Evolutionary conservation across 1,140 invertebrate genomes (phyloP), one percentile per base, ranked within the genome.

Genomic region (Drosophila sp.): DNA sequence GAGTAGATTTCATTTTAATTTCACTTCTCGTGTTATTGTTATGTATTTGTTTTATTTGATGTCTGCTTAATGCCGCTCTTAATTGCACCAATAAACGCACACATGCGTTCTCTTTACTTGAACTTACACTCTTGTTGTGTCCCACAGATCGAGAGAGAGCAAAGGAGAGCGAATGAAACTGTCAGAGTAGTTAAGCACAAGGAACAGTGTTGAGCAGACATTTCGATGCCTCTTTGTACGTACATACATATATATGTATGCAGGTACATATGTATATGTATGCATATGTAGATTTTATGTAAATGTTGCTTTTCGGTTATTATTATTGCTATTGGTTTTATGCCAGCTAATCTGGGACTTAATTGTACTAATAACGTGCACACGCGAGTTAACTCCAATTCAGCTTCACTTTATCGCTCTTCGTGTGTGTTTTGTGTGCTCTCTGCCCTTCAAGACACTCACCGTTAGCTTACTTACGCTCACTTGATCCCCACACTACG

Each of bases 1-100:
- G 21, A 21, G 21, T 63, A 62, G 57, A 74, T 77, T 74, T 75
- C 48, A 74, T 71, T 75, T 75, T 65, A 54, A 78, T 71, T 71
- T 75, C 66, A 78, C 65, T 69, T 74, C 67, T 73, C 16, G 14
- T 21, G 7, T 2, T 18, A 9, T 16, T 21, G 16, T 9, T 21
- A 16, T n/a, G n/a, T n/a, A n/a, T 16, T 18, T 29, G 27, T 29
- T 6, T 29, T n/a, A 13, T 29, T 6, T 29, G 3, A 13, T 38
- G 25, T 25, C 46, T 27, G 18, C 40, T 13, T 38, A 67, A 73
- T 67, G 40, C 50, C 41, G 18, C 41, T 50, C 48, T 69, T 69
- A 73, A 41, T 69, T 62, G 36, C 25, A 65, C 61, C 64, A 57
- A 64, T 65, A 38, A 65, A 51, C 59, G 40, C 54, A 72, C 36